Percentiles rank a stretch among this genome's conserved stretches.
These are phyloP conservation scores for Coremacera marginata DNA, from an alignment of 2,888 invertebrate genomes.

Conservation along the genomic window DNA sequence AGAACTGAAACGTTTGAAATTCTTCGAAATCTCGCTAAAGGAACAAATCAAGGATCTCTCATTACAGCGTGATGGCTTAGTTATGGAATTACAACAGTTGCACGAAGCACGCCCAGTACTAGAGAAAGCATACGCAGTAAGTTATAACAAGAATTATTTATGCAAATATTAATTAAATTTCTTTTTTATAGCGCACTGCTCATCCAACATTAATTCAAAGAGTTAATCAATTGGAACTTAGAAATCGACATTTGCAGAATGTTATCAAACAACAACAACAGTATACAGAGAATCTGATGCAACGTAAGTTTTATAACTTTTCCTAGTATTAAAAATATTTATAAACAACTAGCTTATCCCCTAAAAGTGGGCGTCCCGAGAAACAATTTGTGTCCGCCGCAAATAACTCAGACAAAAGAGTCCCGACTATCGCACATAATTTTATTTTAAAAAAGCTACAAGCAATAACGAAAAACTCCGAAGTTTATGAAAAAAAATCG, in stretches of 20 bases:
- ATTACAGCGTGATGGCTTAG: constrained; percentile 67
- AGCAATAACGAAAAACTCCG: no score
- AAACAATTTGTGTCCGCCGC: no score
- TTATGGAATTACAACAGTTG: constrained; percentile 70
- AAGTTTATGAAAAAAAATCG: no score
- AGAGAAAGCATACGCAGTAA: constrained; percentile 69
- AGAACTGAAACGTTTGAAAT: constrained; percentile 67
- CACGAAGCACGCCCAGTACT: constrained; percentile 69
- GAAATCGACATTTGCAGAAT: constrained; percentile 75
- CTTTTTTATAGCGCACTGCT: constrained; percentile 61
- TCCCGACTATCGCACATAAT: no score
- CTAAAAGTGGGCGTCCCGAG: no score
- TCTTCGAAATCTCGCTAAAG: constrained; percentile 66
- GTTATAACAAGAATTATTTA: neutral
- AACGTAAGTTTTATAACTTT: constrained; percentile 71
- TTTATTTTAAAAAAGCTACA: no score
- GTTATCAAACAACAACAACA: constrained; percentile 76
- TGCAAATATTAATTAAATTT: neutral
- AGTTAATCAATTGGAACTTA: constrained; percentile 73
- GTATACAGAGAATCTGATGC: constrained; percentile 75
- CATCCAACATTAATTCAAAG: constrained; percentile 68
- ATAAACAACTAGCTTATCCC: no score
- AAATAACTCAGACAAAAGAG: no score
- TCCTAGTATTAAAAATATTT: neutral
- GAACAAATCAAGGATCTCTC: constrained; percentile 68